These are phyloP conservation scores for Eupithecia insigniata DNA, from an alignment of 2,888 invertebrate species.

Conservation along the genomic window DNA sequence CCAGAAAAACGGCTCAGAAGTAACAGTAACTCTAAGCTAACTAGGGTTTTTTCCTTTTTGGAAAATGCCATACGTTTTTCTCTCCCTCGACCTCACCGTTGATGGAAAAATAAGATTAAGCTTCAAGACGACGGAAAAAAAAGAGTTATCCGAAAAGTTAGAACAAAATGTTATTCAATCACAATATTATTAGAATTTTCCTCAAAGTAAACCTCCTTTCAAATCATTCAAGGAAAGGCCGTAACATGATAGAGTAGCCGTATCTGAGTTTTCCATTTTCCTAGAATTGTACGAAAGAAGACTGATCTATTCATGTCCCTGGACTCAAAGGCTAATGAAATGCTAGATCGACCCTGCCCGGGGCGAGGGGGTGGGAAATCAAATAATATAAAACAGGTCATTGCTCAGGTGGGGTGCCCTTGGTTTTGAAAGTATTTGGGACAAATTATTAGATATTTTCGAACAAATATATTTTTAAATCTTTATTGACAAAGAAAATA, in stretches of 20 bases:
- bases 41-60: no score
- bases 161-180: no score
- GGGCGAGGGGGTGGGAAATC: slow-evolving; percentile 43
- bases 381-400: slow-evolving; percentile 50
- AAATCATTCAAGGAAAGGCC: neutral
- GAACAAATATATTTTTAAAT: no score
- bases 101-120: no score
- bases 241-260: neutral
- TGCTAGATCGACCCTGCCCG: slow-evolving; percentile 16
- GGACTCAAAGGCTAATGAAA: slow-evolving; percentile 28
- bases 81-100: no score
- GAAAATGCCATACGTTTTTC: no score
- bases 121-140: no score
- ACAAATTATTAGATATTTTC: no score
- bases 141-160: neutral
- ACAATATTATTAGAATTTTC: neutral
- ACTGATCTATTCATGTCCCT: slow-evolving; percentile 14
- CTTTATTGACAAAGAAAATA: no score
- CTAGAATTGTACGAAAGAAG: neutral
- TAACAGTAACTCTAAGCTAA: no score
- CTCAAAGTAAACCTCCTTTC: neutral
- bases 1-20: no score
- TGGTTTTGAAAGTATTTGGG: slow-evolving; percentile 9
- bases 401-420: slow-evolving; percentile 38
- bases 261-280: neutral